phyloP scores from a whole-genome alignment of 2,797 vertebrate species.

The Rhinoraja longicauda region DNA sequence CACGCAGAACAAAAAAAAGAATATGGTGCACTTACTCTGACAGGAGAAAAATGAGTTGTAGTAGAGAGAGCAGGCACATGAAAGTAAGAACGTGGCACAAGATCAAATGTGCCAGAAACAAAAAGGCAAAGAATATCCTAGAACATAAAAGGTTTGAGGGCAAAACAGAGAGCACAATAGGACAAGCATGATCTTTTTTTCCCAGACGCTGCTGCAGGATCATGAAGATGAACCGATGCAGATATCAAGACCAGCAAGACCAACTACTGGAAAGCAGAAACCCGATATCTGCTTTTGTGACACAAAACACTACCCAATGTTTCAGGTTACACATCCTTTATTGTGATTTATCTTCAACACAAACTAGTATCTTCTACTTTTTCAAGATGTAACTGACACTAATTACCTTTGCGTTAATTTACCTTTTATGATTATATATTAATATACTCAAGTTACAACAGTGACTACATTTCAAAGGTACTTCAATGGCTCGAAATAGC shows the following conservation, averaged over 20 bases:
- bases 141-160: too few relatives aligned
- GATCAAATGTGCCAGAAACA: background rate
- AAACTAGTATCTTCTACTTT: background rate
- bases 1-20: background rate
- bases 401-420: background rate
- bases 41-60: background rate
- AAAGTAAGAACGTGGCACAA: background rate
- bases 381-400: background rate
- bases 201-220: background rate
- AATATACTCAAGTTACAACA: background rate
- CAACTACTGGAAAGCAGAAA: background rate
- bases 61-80: background rate
- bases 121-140: too few relatives aligned
- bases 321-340: background rate
- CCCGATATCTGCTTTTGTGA: background rate
- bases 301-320: background rate
- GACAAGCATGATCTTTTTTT: background rate
- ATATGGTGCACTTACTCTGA: background rate
- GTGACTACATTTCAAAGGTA: too few relatives aligned
- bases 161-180: too few relatives aligned
- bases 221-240: background rate
- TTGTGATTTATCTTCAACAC: background rate
- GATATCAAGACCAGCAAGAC: background rate
- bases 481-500: too few relatives aligned
- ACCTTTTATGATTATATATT: background rate